Base-by-base conservation (phyloP, 2,888 invertebrate genomes). In the Gastracanthus pulcherrimus region DNA sequence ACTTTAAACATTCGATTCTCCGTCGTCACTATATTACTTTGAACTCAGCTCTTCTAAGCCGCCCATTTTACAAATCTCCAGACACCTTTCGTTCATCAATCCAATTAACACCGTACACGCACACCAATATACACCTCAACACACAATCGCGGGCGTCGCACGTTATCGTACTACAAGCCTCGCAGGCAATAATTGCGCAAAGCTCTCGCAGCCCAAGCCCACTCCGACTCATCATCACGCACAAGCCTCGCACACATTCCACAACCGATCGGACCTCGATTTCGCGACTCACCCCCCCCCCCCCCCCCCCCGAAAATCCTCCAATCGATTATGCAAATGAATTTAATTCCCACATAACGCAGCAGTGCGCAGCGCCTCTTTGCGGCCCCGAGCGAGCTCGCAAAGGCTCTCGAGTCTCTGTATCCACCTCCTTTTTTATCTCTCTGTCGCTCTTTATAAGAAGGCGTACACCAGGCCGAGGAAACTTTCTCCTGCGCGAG, bases 281-380 rank as follows among this genome's bases (percentile, higher is more conserved):
- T n/a, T n/a, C 11, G 26, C 26, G 55, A 9, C 26, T 58, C n/a
- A 6, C 13, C 19, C n/a, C n/a, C n/a, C n/a, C n/a, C n/a, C n/a
- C n/a, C n/a, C 7, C 11, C n/a, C 5, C 16, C 16, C 5, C 36
- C 41, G 23, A 62, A 48, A 64, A 64, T 75, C 64, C 55, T 41
- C 58, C 51, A 55, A 55, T 41, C 76, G 76, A 58, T 76, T 76
- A 76, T 76, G 76, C 76, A 76, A 76, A 76, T 67, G 55, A 23
- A 4, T 34, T n/a, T n/a, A n/a, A n/a, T n/a, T n/a, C n/a, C n/a
- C 62, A n/a, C 66, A 66, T 41, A 66, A 36, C 64, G 11, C 6
- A 16, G n/a, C 45, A 26, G 16, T n/a, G n/a, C n/a, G n/a, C 23
- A 16, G 34, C 36, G 51, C 45, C n/a, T 31, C 45, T 67, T 29